These are phyloP conservation scores for Hetaerina titia DNA, from an alignment of 2,888 invertebrate genomes.

Conservation along the genomic window DNA sequence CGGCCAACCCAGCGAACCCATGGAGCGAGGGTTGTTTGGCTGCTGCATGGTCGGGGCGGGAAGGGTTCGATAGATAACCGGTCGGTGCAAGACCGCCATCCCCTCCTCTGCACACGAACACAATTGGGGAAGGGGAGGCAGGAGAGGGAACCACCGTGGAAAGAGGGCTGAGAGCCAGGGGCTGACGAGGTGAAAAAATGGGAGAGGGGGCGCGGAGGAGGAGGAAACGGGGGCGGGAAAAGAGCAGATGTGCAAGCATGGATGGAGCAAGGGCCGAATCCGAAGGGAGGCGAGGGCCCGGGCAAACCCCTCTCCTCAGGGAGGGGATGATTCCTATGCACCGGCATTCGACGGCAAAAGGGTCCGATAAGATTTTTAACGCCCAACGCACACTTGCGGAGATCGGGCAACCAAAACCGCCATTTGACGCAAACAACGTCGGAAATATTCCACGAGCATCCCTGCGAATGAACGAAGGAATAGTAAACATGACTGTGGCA, in stretches of 20 bases:
- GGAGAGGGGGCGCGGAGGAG: not conserved
- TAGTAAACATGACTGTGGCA: not conserved
- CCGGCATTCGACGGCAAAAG: not conserved
- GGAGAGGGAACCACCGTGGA: not conserved
- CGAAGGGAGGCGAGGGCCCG: not conserved
- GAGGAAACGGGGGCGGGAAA: slow-evolving; percentile 1
- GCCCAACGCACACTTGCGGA: not conserved
- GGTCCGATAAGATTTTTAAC: not conserved
- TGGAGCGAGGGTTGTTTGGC: not conserved
- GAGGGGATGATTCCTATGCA: not conserved
- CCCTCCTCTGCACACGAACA: not conserved
- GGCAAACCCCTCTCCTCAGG: not conserved
- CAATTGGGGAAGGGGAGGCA: not conserved
- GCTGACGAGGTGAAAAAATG: not conserved
- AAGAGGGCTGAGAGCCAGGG: not conserved
- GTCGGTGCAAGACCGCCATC: slow-evolving; percentile 26
- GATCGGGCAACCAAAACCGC: not conserved
- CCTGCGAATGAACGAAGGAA: not conserved
- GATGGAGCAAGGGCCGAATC: too few relatives aligned
- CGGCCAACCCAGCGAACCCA: not conserved
- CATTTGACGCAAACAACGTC: not conserved
- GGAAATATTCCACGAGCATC: not conserved
- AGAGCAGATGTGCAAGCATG: slow-evolving; percentile 23
- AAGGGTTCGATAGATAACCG: slow-evolving; percentile 61
- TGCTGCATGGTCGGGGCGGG: not conserved